Conservation (phyloP, 2,113 vertebrate species). For the Burhinus oedicnemus region DNA sequence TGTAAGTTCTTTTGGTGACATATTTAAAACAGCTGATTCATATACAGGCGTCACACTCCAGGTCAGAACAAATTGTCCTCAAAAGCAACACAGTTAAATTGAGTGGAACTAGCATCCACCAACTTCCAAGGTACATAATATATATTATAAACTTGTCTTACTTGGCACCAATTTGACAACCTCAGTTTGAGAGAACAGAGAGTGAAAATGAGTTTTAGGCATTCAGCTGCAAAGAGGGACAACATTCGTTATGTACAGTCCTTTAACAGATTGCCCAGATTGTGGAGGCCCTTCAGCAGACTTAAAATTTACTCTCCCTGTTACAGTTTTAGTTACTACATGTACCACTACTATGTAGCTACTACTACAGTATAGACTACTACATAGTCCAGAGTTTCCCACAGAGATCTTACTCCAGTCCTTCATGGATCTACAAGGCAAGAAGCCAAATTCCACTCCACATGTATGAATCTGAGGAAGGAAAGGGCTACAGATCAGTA, state of each 20-base stretch:
- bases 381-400: neutral
- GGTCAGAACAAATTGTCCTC: constrained; percentile 64
- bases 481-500: neutral
- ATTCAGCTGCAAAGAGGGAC: constrained; percentile 34
- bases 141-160: constrained; percentile 61
- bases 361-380: neutral
- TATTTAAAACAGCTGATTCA: constrained; percentile 44
- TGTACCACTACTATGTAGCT: neutral
- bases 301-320: neutral
- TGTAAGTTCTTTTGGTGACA: neutral
- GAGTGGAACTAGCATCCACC: constrained; percentile 67
- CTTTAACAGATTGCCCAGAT: constrained; percentile 57
- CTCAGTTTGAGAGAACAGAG: constrained; percentile 35
- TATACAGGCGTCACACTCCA: neutral
- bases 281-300: constrained; percentile 16
- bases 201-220: constrained; percentile 61
- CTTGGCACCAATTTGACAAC: constrained; percentile 61
- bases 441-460: neutral
- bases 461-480: neutral
- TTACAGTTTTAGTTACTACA: neutral
- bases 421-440: neutral
- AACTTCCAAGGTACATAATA: constrained; percentile 60
- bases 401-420: accelerated
- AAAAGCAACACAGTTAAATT: constrained; percentile 65
- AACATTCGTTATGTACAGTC: constrained; percentile 37